These are phyloP conservation scores for Orthonychiurus folsomi DNA, from an alignment of 2,888 invertebrate species.

Conservation along the genomic window DNA sequence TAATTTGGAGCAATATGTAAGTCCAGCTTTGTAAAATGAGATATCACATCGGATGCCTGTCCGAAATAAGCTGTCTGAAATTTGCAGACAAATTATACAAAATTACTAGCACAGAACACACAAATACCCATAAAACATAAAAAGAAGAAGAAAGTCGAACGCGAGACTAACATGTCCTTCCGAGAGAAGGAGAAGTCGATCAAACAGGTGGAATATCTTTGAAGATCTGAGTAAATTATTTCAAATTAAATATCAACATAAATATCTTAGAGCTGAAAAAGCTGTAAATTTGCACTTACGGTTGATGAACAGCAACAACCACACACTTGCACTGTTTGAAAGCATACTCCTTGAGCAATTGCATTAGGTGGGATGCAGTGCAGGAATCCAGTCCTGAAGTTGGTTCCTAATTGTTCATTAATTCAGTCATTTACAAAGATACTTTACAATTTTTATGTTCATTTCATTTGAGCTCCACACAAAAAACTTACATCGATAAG, in stretches of 20 bases:
- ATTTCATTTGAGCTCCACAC: too few relatives aligned
- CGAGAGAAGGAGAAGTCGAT: constrained; percentile 60
- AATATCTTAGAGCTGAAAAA: constrained; percentile 19
- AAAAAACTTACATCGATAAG: constrained; percentile 69
- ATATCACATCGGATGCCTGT: constrained; percentile 59
- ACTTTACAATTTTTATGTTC: too few relatives aligned
- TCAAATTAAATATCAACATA: too few relatives aligned
- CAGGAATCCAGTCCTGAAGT: constrained; percentile 74
- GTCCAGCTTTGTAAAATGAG: constrained; percentile 62
- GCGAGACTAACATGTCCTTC: constrained; percentile 48
- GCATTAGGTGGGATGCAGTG: constrained; percentile 64
- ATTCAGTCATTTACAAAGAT: neutral
- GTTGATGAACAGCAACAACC: constrained; percentile 71
- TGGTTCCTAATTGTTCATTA: constrained; percentile 57
- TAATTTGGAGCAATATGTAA: constrained; percentile 64
- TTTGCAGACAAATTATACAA: constrained; percentile 15
- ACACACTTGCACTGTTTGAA: constrained; percentile 67
- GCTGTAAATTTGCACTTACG: too few relatives aligned
- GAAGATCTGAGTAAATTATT: too few relatives aligned
- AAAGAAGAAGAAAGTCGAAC: neutral
- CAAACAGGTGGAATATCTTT: constrained; percentile 74
- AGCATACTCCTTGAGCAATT: constrained; percentile 63
- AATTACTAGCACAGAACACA: too few relatives aligned
- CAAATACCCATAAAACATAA: too few relatives aligned
- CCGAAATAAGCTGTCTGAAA: constrained; percentile 64